phyloP scores from a whole-genome alignment of 2,888 invertebrate genomes.

The Cheilosia scutellata region DNA sequence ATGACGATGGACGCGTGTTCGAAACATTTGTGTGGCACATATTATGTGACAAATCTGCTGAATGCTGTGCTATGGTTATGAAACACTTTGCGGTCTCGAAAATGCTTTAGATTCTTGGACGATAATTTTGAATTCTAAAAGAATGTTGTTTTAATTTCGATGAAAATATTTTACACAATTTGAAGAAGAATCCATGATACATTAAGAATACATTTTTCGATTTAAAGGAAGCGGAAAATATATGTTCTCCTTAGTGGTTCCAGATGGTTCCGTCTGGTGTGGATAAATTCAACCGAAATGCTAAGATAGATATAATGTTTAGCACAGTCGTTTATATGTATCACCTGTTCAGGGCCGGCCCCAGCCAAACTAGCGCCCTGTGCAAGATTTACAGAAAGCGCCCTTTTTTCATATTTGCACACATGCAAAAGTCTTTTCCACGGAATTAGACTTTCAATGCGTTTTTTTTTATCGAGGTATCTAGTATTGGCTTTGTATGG shows the following conservation, averaged over 20 bases:
- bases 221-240: conserved; percentile 14
- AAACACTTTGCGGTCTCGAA: conserved; percentile 40
- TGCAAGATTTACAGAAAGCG: no score
- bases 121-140: conserved; percentile 31
- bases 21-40: conserved; percentile 66
- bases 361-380: no score
- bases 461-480: no score
- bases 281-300: not conserved
- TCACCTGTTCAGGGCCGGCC: no score
- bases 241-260: not conserved
- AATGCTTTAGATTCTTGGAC: conserved; percentile 49
- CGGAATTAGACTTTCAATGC: no score
- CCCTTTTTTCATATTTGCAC: no score
- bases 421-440: no score
- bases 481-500: no score
- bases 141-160: conserved; percentile 64
- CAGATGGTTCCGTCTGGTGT: conserved; percentile 2
- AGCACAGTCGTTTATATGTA: no score
- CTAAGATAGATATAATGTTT: no score
- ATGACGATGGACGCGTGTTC: conserved; percentile 25
- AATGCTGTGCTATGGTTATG: conserved; percentile 44
- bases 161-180: conserved; percentile 64
- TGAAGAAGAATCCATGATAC: conserved; percentile 54
- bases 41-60: conserved; percentile 72
- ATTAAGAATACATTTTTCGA: conserved; percentile 39